Evolutionary conservation across 2,797 vertebrate species (phyloP).

Genomic region (Rachycentron canadum): DNA sequence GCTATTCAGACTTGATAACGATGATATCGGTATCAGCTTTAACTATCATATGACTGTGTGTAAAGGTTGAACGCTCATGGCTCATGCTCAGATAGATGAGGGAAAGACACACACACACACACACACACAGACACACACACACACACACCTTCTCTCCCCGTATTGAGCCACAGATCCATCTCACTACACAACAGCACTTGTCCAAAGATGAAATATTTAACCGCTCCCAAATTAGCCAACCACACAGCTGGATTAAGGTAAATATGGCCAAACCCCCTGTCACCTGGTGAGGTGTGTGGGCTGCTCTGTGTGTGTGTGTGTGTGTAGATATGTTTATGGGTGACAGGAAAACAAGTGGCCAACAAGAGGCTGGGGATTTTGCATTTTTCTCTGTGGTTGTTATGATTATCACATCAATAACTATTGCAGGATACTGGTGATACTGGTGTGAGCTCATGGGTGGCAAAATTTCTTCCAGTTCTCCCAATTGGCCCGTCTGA

Average conservation of each 20-base stretch:
- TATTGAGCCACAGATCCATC: not conserved
- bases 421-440: not conserved
- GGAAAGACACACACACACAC: not conserved
- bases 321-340: not conserved
- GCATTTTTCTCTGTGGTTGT: not conserved
- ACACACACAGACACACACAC: not conserved
- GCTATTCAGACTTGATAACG: not conserved
- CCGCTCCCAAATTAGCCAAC: not conserved
- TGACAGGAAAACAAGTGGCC: too few species aligned
- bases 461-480: not conserved
- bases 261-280: not conserved
- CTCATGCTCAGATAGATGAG: constrained; percentile 12
- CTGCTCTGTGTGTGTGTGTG: not conserved
- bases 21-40: constrained; percentile 14
- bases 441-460: not conserved
- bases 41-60: constrained; percentile 19
- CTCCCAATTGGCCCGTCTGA: too few species aligned
- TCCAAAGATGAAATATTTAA: not conserved
- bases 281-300: not conserved
- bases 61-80: constrained; percentile 46
- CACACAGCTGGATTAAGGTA: not conserved
- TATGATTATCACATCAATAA: not conserved
- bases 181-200: not conserved
- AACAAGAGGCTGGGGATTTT: not conserved
- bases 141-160: not conserved